phyloP scores from a whole-genome alignment of 1,140 invertebrate genomes.

The Pogonomyrmex californicus region DNA sequence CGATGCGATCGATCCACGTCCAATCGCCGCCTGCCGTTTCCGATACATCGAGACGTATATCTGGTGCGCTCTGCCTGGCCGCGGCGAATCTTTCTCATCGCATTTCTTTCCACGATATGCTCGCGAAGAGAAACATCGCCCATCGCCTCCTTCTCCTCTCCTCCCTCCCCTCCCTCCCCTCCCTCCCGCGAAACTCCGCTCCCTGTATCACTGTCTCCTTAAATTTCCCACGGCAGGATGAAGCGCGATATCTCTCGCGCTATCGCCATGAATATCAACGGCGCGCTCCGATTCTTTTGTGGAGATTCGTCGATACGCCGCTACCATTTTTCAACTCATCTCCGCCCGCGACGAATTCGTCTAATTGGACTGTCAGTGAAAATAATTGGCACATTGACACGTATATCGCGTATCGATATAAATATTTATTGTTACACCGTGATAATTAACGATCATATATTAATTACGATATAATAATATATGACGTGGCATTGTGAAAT shows the following conservation, averaged over 20 bases:
- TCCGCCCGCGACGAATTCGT: neutral
- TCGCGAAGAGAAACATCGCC: slow-evolving; percentile 47
- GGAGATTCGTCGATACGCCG: neutral
- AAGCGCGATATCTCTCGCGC: slow-evolving; percentile 29
- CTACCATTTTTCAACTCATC: neutral
- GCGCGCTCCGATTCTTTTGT: neutral
- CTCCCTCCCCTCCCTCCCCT: too few species aligned
- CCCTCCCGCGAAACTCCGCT: slow-evolving; percentile 6
- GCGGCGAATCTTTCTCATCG: slow-evolving; percentile 35
- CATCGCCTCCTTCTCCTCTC: too few species aligned
- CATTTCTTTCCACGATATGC: slow-evolving; percentile 47
- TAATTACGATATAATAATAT: slow-evolving; percentile 14
- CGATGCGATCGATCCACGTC: slow-evolving; percentile 12
- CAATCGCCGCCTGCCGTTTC: slow-evolving; percentile 44
- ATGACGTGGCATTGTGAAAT: too few species aligned
- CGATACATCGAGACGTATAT: slow-evolving; percentile 36
- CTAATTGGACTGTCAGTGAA: neutral
- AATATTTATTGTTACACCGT: neutral
- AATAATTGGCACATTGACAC: neutral
- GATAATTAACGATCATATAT: slow-evolving; percentile 2
- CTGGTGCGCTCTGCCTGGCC: slow-evolving; percentile 4
- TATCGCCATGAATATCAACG: slow-evolving; percentile 42
- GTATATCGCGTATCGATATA: neutral
- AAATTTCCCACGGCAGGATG: slow-evolving; percentile 39
- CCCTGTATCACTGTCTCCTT: slow-evolving; percentile 49